Evolutionary conservation across 1,140 invertebrate species (phyloP), one percentile per base, ranked within the genome.

Genomic region (Ceratitis capitata): DNA sequence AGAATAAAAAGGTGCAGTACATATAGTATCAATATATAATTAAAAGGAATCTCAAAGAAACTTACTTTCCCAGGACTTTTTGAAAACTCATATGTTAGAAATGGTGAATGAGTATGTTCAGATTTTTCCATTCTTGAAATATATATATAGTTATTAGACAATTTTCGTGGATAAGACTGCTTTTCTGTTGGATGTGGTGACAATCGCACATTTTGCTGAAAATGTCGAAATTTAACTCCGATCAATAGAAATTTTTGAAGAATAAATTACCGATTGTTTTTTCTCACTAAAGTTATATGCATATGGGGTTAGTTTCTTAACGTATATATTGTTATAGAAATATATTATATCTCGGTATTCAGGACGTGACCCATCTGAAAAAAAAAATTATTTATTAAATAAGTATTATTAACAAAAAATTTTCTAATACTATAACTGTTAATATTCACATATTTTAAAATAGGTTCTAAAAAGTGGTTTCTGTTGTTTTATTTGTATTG

Each of bases 271-370:
- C 90, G 93, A 92, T 89, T 89, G 92, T 85, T 93, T 92, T 85
- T 92, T 93, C 53, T 92, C 92, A 49, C 95, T 94, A 89, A 98
- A 96, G 86, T 95, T 95, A 35, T 96, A 92, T 74, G 96, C 96
- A 92, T 97, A 97, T 58, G 94, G 94, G 87, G 96, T 95, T 88
- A 98, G 95, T 89, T 94, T 94, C 84, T 94, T 95, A 32, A 98
- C 96, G 92, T 97, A 98, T 53, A 97, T 95, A 82, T 94, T 94
- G 90, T 99, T 99, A 90, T 99, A 99, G 91, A 99, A 99, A 89
- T 96, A 95, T 69, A 99, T 99, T 82, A 99, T 94, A 93, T 99
- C 98, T 7, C 96, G 97, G 86, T 96, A 78, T 45, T 45, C 9
- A 3, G 69, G 19, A 29, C 14, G 69, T 26, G 69, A 19, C 23